A percentile compares a stretch with the other conserved stretches of the same genome.
These are phyloP conservation scores for Tenthredo scrophulariae DNA, from an alignment of 2,888 invertebrate species.

Conservation along the genomic window DNA sequence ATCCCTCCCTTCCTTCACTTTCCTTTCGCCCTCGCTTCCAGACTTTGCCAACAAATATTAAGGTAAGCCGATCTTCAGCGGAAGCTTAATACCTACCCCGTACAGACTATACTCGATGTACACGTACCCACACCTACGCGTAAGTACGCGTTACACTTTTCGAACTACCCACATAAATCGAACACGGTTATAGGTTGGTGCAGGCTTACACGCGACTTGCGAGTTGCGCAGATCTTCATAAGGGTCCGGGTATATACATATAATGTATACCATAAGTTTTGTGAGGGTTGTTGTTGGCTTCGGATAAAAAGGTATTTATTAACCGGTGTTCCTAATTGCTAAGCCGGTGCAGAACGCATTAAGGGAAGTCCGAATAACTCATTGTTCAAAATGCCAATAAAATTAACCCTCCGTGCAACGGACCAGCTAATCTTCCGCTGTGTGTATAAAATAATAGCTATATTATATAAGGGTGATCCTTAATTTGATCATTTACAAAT, in stretches of 20 bases:
- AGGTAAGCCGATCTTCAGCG: constrained; percentile 75
- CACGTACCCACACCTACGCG: neutral
- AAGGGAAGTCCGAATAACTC: constrained; percentile 26
- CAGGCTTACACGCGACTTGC: neutral
- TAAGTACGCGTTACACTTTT: constrained; percentile 37
- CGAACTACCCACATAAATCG: neutral
- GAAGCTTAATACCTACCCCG: constrained; percentile 41
- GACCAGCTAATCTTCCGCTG: neutral
- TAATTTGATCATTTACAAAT: too few relatives aligned
- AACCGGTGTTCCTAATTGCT: constrained; percentile 40
- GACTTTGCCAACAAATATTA: constrained; percentile 70
- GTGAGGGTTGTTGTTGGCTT: constrained; percentile 18
- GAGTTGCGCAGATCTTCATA: neutral
- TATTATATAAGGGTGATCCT: too few relatives aligned
- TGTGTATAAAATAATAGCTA: neutral
- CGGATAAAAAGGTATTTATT: constrained; percentile 44
- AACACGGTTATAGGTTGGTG: neutral
- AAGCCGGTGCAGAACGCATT: constrained; percentile 15
- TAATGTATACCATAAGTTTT: neutral
- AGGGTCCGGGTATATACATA: neutral
- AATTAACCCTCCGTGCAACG: constrained; percentile 24
- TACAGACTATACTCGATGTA: constrained; percentile 26
- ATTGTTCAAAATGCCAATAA: constrained; percentile 34
- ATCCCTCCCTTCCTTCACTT: constrained; percentile 26
- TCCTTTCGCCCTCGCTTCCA: constrained; percentile 51